Evolutionary conservation across 1,140 invertebrate genomes (phyloP).

Genomic region (Babylonia areolata): DNA sequence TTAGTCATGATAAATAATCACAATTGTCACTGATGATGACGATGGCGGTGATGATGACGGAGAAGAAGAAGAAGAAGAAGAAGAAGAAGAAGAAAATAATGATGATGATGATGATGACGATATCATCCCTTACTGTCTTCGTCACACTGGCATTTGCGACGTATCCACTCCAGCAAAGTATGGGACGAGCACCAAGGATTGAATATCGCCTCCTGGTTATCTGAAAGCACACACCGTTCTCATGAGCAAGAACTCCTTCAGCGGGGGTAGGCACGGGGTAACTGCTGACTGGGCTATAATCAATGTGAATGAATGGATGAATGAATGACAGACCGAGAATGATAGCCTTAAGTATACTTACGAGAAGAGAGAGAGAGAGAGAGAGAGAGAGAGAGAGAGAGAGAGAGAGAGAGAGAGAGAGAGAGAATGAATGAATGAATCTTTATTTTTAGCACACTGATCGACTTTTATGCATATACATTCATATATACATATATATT

Average conservation of each 20-base stretch:
- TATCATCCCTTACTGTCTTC: conserved; percentile 68
- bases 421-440: background rate
- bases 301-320: background rate
- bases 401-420: background rate
- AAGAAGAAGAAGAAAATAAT: no score
- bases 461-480: no score
- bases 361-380: background rate
- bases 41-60: no score
- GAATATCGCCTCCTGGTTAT: conserved; percentile 65
- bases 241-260: no score
- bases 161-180: conserved; percentile 64
- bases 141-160: conserved; percentile 63
- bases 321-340: background rate
- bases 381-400: background rate
- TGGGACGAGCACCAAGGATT: conserved; percentile 66
- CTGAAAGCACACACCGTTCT: conserved; percentile 25
- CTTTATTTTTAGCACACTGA: no score
- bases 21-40: no score
- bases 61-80: no score
- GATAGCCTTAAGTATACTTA: background rate
- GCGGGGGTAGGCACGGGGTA: no score
- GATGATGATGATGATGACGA: no score
- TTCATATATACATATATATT: no score
- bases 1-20: no score
- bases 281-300: background rate